A percentile compares a stretch with the other conserved stretches of the same genome.
Evolutionary conservation across 2,797 vertebrate genomes (phyloP).

Genomic region (Tenualosa thibaudeaui): DNA sequence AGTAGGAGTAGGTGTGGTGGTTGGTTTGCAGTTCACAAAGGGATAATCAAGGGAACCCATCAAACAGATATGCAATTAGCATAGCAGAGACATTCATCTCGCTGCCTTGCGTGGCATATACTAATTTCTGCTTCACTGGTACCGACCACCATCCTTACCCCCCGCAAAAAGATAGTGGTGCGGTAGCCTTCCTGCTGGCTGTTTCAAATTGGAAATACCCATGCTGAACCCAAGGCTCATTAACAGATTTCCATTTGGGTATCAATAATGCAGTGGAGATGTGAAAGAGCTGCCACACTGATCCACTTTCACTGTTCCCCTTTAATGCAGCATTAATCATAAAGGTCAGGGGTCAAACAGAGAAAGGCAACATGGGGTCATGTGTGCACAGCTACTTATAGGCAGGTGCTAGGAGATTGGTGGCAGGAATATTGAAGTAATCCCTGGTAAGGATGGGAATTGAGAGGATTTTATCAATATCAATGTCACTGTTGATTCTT

Average conservation of each 20-base stretch:
- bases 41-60: constrained; percentile 2
- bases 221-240: background rate
- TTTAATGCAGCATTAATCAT: constrained; percentile 71
- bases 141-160: background rate
- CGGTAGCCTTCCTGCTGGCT: background rate
- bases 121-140: background rate
- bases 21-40: background rate
- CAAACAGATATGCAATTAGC: constrained; percentile 17
- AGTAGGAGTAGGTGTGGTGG: background rate
- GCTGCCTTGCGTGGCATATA: background rate
- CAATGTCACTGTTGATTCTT: too few species aligned
- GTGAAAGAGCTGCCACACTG: background rate
- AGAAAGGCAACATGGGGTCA: background rate
- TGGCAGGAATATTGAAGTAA: background rate
- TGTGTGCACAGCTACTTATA: background rate
- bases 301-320: constrained; percentile 53
- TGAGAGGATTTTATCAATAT: too few species aligned
- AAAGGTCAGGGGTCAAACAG: constrained; percentile 58
- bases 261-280: background rate
- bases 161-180: background rate
- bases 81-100: constrained; percentile 4
- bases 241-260: background rate
- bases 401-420: background rate
- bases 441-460: background rate
- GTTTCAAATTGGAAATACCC: background rate